Percentiles rank a stretch among this genome's conserved stretches.
Conservation (phyloP, 2,888 invertebrate genomes). For the Clitarchus hookeri region DNA sequence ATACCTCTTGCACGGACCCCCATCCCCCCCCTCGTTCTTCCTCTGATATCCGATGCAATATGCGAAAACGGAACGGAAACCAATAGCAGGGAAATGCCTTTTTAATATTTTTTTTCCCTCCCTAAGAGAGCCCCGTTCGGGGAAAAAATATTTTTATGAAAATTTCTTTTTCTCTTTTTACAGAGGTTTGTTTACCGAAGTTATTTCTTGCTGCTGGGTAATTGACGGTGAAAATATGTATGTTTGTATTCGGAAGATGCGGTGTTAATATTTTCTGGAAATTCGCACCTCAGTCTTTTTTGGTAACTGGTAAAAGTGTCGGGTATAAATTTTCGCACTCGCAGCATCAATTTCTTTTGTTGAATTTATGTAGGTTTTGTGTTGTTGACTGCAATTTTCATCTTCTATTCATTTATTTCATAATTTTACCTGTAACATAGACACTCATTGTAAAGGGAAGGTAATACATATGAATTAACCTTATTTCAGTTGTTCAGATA, state of each 20-base stretch:
- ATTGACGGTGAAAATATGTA: background rate
- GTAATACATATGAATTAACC: no score
- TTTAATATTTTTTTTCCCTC: constrained; percentile 17
- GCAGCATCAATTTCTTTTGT: no score
- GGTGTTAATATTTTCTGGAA: background rate
- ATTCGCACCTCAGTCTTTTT: background rate
- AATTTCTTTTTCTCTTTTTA: background rate
- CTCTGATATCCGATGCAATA: constrained; percentile 35
- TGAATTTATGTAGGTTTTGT: no score
- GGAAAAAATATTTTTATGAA: background rate
- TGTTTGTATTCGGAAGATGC: background rate
- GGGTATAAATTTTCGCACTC: no score
- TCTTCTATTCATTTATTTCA: no score
- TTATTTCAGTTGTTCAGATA: no score
- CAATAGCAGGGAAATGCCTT: constrained; percentile 29
- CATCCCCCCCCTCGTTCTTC: background rate
- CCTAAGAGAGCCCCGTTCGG: background rate
- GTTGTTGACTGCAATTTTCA: no score
- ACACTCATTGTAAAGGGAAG: no score
- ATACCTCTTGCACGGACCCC: background rate
- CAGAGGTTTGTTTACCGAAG: background rate
- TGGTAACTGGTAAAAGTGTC: no score
- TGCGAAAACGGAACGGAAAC: constrained; percentile 34
- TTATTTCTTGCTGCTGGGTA: background rate
- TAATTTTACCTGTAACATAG: no score